These are phyloP conservation scores for Pyrocephalus nanus DNA, from an alignment of 2,797 vertebrate species.

Conservation along the genomic window DNA sequence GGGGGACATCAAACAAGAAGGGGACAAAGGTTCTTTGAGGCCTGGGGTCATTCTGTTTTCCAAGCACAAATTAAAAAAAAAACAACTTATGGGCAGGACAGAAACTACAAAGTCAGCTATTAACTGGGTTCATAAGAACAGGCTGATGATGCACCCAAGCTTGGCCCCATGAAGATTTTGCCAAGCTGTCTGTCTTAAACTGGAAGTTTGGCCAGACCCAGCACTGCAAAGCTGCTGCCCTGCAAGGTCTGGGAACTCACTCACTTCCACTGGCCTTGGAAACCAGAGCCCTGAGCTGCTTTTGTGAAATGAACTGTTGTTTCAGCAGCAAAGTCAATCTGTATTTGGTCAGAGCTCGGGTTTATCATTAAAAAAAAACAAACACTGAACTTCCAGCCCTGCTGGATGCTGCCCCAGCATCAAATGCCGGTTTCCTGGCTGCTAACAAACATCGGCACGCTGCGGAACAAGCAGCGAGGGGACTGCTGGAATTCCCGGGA, in stretches of 20 bases:
- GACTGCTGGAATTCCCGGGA: neutral
- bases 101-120: neutral
- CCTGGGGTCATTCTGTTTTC: neutral
- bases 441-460: neutral
- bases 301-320: neutral
- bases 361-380: constrained; percentile 56
- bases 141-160: neutral
- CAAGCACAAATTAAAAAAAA: neutral
- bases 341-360: constrained; percentile 32
- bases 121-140: neutral
- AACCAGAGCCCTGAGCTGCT: neutral
- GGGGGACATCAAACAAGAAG: neutral
- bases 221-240: neutral
- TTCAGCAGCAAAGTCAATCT: constrained; percentile 25
- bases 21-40: neutral
- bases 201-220: neutral
- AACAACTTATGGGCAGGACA: neutral
- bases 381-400: constrained; percentile 42
- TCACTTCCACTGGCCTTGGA: neutral
- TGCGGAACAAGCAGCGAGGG: neutral
- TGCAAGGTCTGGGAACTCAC: neutral
- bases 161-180: neutral
- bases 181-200: neutral
- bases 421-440: constrained; percentile 51
- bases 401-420: constrained; percentile 32